Conservation (phyloP, 1,140 invertebrate species). For the fruit fly (Drosophila melanogaster) region Release_6_plus_ISO1_MT NT_033779.5:3276001-3276500, state of each 20-base stretch:
- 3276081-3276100: conserved; percentile 91
- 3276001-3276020: conserved; percentile 97
- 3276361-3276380: conserved; percentile 95
- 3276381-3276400: conserved; percentile 92
- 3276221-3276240: conserved; percentile 91
- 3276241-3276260: conserved; percentile 93
- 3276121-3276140: conserved; percentile 94
- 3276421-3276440: conserved; percentile 86
- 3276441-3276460: conserved; percentile 87
- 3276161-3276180: conserved; percentile 92
- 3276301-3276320: conserved; percentile 85
- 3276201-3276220: conserved; percentile 87
- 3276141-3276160: conserved; percentile 93
- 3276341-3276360: conserved; percentile 94
- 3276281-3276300: conserved; percentile 87
- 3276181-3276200: conserved; percentile 90
- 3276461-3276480: conserved; percentile 87
- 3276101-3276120: conserved; percentile 92
- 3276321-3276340: conserved; percentile 89
- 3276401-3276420: conserved; percentile 90
- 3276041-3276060: conserved; percentile 93
- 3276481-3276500: neutral
- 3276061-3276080: conserved; percentile 94
- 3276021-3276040: conserved; percentile 94
- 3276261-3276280: conserved; percentile 88